Evolutionary conservation across 2,113 vertebrate genomes (phyloP).

Genomic region (Dascyllus trimaculatus): DNA sequence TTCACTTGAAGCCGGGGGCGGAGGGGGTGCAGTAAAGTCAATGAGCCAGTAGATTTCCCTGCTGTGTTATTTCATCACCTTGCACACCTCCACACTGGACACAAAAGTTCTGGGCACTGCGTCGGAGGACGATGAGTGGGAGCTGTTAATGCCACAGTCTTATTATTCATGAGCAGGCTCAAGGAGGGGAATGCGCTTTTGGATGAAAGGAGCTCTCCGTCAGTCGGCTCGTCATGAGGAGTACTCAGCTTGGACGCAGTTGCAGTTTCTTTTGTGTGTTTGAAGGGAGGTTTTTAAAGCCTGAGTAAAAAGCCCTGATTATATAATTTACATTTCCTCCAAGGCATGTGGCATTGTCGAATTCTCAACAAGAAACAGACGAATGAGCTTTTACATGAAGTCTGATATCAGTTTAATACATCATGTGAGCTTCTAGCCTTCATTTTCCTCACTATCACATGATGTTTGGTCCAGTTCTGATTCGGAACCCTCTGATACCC

Average conservation of each 20-base stretch:
- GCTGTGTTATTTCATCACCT: constrained; percentile 62
- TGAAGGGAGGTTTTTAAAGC: not conserved
- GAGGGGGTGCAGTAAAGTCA: constrained; percentile 52
- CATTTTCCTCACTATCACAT: too few relatives aligned
- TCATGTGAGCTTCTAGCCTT: too few relatives aligned
- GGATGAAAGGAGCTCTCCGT: constrained; percentile 14
- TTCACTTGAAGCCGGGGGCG: constrained; percentile 34
- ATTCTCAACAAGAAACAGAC: constrained; percentile 1
- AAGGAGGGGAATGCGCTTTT: constrained; percentile 33
- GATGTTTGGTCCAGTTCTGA: too few relatives aligned
- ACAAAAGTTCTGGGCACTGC: constrained; percentile 46
- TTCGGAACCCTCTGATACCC: too few relatives aligned
- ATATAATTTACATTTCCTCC: not conserved
- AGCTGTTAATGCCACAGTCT: constrained; percentile 65
- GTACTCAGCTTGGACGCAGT: not conserved
- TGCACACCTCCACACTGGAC: constrained; percentile 62
- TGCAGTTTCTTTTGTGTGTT: not conserved
- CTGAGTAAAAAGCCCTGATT: not conserved
- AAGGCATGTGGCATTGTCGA: not conserved
- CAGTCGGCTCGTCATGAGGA: not conserved
- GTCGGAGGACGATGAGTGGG: constrained; percentile 62
- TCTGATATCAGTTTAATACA: too few relatives aligned
- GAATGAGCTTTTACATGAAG: too few relatives aligned
- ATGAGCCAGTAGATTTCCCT: constrained; percentile 66
- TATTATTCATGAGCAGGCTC: constrained; percentile 65